Percentiles rank a stretch among this genome's conserved stretches.
phyloP scores from a whole-genome alignment of 2,797 vertebrate genomes.

The Protonibea diacanthus region DNA sequence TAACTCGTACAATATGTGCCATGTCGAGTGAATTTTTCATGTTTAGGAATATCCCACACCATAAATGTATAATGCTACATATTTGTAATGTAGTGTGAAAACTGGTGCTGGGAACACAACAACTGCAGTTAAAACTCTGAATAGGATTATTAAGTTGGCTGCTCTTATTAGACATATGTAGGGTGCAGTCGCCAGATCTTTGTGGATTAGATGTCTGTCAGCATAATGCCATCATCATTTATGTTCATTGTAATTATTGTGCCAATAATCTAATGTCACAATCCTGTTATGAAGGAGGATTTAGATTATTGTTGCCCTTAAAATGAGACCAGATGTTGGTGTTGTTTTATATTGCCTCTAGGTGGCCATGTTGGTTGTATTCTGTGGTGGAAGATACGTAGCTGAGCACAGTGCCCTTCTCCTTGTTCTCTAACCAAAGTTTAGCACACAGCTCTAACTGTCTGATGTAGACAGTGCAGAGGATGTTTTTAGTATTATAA shows the following conservation, averaged over 20 bases:
- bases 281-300: slow-evolving; percentile 59
- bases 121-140: slow-evolving; percentile 48
- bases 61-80: slow-evolving; percentile 33
- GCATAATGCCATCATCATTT: slow-evolving; percentile 68
- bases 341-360: slow-evolving; percentile 61
- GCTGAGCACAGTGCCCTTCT: not conserved
- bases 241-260: slow-evolving; percentile 76
- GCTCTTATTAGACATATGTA: slow-evolving; percentile 64
- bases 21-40: slow-evolving; percentile 7
- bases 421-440: slow-evolving; percentile 21
- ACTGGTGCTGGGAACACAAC: slow-evolving; percentile 57
- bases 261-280: slow-evolving; percentile 72
- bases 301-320: slow-evolving; percentile 68
- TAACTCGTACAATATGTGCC: not conserved
- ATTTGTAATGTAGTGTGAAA: slow-evolving; percentile 42
- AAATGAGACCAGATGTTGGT: slow-evolving; percentile 61
- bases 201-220: slow-evolving; percentile 70
- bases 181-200: slow-evolving; percentile 61
- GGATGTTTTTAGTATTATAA: not conserved
- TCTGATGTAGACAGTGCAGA: not conserved
- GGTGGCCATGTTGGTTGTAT: slow-evolving; percentile 72
- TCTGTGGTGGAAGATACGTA: slow-evolving; percentile 10
- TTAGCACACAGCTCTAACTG: not conserved
- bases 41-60: slow-evolving; percentile 14
- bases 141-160: slow-evolving; percentile 64